Conservation (phyloP, 2,113 vertebrate species). For the Mus spicilegus region DNA sequence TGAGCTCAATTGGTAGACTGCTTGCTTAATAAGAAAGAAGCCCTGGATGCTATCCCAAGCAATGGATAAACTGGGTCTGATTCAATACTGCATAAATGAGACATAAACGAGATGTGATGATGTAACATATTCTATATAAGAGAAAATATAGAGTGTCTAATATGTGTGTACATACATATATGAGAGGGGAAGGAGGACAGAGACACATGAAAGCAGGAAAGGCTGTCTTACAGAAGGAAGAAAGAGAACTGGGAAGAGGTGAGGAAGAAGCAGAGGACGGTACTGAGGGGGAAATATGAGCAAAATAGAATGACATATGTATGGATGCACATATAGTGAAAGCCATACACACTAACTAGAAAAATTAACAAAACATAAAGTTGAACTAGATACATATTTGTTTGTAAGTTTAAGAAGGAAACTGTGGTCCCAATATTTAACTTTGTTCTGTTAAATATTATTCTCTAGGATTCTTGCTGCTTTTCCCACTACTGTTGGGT, state of each 20-base stretch:
- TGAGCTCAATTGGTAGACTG: not conserved
- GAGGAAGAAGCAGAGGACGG: not conserved
- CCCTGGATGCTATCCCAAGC: not conserved
- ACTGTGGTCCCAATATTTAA: not conserved
- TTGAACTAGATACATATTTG: slow-evolving; percentile 32
- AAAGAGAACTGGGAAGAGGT: not conserved
- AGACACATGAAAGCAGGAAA: not conserved
- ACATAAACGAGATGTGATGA: not conserved
- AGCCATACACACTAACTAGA: not conserved
- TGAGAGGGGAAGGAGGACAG: not conserved
- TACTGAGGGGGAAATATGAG: not conserved
- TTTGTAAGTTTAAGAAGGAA: slow-evolving; percentile 33
- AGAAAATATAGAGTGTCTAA: not conserved
- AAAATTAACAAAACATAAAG: not conserved
- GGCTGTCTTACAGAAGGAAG: not conserved
- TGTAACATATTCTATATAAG: not conserved
- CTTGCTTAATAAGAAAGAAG: not conserved
- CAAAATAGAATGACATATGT: not conserved
- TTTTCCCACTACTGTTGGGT: not conserved
- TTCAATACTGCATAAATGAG: not conserved
- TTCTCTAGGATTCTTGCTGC: slow-evolving; percentile 21
- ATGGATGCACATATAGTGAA: not conserved
- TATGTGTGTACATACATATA: not conserved
- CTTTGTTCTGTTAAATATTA: not conserved
- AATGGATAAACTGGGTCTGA: too few relatives aligned